Base-by-base conservation (phyloP, 2,888 invertebrate species). In the Spialia ferax region DNA sequence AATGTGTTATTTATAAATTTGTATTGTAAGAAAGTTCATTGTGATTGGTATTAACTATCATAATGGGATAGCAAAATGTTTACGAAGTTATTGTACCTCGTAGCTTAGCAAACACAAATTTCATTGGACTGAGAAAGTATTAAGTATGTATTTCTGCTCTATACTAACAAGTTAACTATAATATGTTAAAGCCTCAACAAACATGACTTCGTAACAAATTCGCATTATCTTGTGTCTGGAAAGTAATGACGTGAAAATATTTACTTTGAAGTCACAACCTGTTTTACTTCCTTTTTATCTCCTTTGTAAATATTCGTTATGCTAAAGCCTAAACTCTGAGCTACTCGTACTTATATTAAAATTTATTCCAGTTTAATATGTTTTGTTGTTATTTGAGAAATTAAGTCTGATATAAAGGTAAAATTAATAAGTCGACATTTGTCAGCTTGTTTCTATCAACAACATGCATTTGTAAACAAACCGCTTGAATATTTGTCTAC, bases 121-220 rank as follows among this genome's bases (percentile, higher is more conserved):
- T 10, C 18, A 18, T 45, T 15, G 42, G 15, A 18, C 18, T 18
- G 18, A 18, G 18, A 15, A 42, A 42, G n/a, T 42, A 6, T 6
- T 15, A 26, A 6, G 26, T 6, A 26, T 26, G 6, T 26, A 26
- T 26, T 26, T 1, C 6, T n/a, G n/a, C n/a, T n/a, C n/a, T n/a
- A n/a, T n/a, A n/a, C n/a, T n/a, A n/a, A n/a, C n/a, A n/a, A 38
- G 13, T 26, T 4, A 26, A 26, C 26, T 26, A 26, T 26, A 26
- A 26, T 26, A 4, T 26, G 29, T 29, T 7, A 29, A 38, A 38
- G n/a, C 1, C 7, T 6, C 42, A 15, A 42, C 15, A 15, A 6
- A 42, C 42, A 42, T 42, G 42, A 42, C 42, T 42, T 42, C n/a
- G 15, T 42, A n/a, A 42, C 42, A 42, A n/a, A 15, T 42, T 42